Conservation (phyloP, 2,888 invertebrate genomes). For the Dusona sp. region DNA sequence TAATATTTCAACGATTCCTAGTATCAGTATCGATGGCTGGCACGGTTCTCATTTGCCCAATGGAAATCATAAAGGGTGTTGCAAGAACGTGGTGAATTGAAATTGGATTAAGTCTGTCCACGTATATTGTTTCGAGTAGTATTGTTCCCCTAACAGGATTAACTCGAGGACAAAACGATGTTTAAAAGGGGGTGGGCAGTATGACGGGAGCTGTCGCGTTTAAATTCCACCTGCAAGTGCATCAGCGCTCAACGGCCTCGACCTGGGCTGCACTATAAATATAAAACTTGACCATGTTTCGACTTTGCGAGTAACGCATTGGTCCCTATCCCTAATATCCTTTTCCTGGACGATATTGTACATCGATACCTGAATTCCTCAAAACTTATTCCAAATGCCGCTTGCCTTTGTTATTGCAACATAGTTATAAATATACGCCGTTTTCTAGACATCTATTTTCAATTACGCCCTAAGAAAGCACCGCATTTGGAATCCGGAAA, state of each 20-base stretch:
- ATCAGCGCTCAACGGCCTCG: constrained; percentile 30
- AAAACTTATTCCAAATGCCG: background rate
- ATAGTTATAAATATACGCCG: background rate
- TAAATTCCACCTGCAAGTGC: constrained; percentile 56
- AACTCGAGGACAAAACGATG: constrained; percentile 50
- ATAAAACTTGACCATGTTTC: constrained; percentile 16
- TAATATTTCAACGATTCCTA: background rate
- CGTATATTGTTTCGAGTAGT: constrained; percentile 71
- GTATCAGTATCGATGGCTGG: constrained; percentile 1
- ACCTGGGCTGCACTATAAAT: background rate
- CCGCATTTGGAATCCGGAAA: background rate
- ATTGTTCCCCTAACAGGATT: constrained; percentile 72
- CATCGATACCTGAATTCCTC: background rate
- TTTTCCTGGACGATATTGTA: constrained; percentile 3
- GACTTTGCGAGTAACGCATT: background rate
- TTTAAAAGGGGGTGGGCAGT: constrained; percentile 21
- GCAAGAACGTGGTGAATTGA: constrained; percentile 40
- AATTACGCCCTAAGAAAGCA: constrained; percentile 1
- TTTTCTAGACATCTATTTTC: background rate
- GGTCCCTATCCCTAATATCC: background rate
- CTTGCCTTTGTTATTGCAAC: background rate
- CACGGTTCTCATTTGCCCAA: background rate
- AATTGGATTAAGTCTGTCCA: constrained; percentile 71
- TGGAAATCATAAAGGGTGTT: background rate
- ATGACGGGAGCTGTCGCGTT: constrained; percentile 38